A percentile compares a stretch with the other conserved stretches of the same genome.
phyloP scores from a whole-genome alignment of 92 coral and sea anemone species.

The Parazoanthus atlanticus region DNA sequence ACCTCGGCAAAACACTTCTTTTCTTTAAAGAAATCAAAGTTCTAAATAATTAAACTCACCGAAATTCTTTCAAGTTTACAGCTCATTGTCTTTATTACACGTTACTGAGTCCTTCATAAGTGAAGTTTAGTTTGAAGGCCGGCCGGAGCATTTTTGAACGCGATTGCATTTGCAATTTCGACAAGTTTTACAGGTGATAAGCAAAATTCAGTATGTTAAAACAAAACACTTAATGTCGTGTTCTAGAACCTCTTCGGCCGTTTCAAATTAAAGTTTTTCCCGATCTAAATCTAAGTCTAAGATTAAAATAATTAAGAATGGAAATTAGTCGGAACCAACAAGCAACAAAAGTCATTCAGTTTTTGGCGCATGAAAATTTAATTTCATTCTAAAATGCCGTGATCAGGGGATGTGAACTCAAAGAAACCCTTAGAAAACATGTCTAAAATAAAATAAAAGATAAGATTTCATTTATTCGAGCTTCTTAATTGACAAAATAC shows the following conservation, averaged over 20 bases:
- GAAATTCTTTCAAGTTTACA: background rate
- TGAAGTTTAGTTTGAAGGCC: background rate
- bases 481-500: background rate
- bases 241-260: background rate
- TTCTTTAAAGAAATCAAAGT: background rate
- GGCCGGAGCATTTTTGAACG: background rate
- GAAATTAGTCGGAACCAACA: slow-evolving; percentile 1
- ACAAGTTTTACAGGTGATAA: too few relatives aligned
- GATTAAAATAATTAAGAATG: slow-evolving; percentile 1
- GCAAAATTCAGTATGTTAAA: background rate
- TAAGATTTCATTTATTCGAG: background rate
- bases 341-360: slow-evolving; percentile 2
- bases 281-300: background rate
- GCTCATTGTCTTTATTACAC: background rate
- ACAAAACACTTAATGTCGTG: background rate
- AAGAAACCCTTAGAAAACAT: background rate
- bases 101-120: background rate
- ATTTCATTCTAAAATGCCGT: background rate
- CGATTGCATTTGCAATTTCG: too few relatives aligned
- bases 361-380: background rate
- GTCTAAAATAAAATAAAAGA: background rate
- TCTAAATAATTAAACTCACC: background rate
- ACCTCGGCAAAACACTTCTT: background rate
- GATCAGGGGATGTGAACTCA: background rate
- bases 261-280: background rate